Conservation (phyloP, 2,113 vertebrate species). For the Leptocoma aspasia region DNA sequence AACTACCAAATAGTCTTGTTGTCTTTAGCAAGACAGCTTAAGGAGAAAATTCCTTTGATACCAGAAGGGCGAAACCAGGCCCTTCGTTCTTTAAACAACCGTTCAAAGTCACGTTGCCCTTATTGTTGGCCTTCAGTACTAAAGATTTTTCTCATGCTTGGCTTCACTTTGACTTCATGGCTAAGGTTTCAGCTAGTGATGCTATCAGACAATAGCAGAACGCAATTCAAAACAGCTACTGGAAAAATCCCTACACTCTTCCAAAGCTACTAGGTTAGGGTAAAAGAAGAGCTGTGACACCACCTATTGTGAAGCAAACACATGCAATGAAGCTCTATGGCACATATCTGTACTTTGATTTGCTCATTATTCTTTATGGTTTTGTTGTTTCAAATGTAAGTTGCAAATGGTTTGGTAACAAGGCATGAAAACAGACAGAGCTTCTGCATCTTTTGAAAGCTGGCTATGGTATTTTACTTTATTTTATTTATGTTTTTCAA, state of each 20-base stretch:
- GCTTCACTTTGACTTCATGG: constrained; percentile 38
- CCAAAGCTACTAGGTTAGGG: not conserved
- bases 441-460: not conserved
- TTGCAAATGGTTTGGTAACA: not conserved
- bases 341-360: not conserved
- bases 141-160: constrained; percentile 38
- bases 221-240: not conserved
- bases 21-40: not conserved
- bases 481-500: not conserved
- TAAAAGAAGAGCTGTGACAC: not conserved
- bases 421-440: not conserved
- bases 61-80: not conserved
- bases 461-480: not conserved
- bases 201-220: constrained; percentile 21
- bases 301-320: not conserved
- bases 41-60: not conserved
- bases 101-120: constrained; percentile 39
- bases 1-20: not conserved
- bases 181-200: constrained; percentile 42
- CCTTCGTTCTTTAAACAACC: not conserved
- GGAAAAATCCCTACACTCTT: constrained; percentile 1
- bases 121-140: not conserved
- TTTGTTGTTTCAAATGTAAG: not conserved
- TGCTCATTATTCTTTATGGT: not conserved
- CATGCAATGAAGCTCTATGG: not conserved